These are phyloP conservation scores for Nemurella pictetii DNA, from an alignment of 2,888 invertebrate genomes.

Conservation along the genomic window DNA sequence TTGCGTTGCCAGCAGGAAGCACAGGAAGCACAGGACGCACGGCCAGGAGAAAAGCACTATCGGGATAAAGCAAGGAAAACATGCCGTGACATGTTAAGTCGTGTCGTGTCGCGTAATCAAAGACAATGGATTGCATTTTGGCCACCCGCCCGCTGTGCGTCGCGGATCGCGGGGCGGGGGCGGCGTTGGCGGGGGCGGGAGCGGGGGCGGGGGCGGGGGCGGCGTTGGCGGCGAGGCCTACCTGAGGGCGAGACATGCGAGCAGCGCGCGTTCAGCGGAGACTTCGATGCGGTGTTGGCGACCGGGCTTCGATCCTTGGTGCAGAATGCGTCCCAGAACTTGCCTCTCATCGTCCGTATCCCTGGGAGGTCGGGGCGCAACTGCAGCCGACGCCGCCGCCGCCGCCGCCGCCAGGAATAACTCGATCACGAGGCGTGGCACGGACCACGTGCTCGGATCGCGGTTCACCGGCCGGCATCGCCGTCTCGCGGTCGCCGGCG, in stretches of 20 bases:
- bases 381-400: neutral
- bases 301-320: conserved; percentile 14
- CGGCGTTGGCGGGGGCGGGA: too few species aligned
- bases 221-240: neutral
- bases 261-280: neutral
- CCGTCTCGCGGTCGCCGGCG: neutral
- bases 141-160: too few species aligned
- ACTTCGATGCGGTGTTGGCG: neutral
- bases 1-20: too few species aligned
- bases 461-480: neutral
- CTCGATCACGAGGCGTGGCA: too few species aligned
- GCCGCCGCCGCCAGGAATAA: conserved; percentile 2
- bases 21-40: too few species aligned
- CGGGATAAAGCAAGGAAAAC: too few species aligned
- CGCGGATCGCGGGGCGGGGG: too few species aligned
- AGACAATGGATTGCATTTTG: too few species aligned
- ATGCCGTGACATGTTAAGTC: too few species aligned
- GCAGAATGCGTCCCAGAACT: conserved; percentile 43
- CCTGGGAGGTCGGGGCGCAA: neutral
- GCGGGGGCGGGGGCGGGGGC: neutral
- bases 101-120: too few species aligned
- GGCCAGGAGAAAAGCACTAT: too few species aligned
- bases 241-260: neutral
- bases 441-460: too few species aligned
- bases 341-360: conserved; percentile 45